Percentiles rank a stretch among this genome's conserved stretches.
These are phyloP conservation scores for Speoplatyrhinus poulsoni DNA, from an alignment of 2,113 vertebrate species.

Conservation along the genomic window DNA sequence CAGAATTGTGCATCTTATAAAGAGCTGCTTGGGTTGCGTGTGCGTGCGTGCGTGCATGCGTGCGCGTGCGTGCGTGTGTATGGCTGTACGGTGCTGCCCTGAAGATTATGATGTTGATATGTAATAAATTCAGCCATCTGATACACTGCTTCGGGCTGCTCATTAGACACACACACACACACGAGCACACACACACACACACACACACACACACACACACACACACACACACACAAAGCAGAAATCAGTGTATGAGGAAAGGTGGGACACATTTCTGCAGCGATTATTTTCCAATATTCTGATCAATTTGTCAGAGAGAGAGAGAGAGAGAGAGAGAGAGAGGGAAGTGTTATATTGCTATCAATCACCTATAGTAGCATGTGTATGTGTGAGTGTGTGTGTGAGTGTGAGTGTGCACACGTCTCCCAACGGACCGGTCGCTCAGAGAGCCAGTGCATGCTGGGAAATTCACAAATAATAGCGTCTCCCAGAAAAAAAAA, in stretches of 20 bases:
- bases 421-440: not conserved
- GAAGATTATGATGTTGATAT: not conserved
- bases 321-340: conserved; percentile 14
- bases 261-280: conserved; percentile 18
- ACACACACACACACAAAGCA: conserved; percentile 4
- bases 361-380: not conserved
- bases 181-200: not conserved
- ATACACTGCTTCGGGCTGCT: not conserved
- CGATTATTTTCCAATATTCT: conserved; percentile 61
- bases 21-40: no score
- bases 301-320: conserved; percentile 51
- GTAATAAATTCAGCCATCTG: not conserved
- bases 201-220: not conserved
- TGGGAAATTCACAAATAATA: not conserved
- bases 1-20: no score
- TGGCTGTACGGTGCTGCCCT: not conserved
- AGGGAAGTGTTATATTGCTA: conserved; percentile 10
- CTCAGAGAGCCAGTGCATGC: not conserved
- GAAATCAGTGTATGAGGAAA: not conserved
- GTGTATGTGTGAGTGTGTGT: not conserved
- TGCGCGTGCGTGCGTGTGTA: not conserved
- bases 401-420: not conserved
- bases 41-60: no score
- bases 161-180: not conserved
- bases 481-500: not conserved